phyloP scores from a whole-genome alignment of 2,113 vertebrate genomes.

The Rhea pennata region DNA sequence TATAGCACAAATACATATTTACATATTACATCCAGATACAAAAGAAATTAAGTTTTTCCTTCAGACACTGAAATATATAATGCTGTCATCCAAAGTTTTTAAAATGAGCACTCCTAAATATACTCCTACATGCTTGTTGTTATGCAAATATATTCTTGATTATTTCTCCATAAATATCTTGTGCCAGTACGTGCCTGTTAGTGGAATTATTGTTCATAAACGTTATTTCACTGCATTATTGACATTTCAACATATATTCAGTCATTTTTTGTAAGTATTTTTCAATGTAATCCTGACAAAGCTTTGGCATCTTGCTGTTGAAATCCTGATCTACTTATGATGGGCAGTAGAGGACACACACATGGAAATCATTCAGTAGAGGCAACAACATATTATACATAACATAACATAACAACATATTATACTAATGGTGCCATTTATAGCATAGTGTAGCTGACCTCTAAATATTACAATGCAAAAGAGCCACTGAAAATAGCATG shows the following conservation, averaged over 20 bases:
- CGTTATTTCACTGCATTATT: not conserved
- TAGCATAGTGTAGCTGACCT: not conserved
- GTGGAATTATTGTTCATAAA: constrained; percentile 15
- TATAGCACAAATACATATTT: not conserved
- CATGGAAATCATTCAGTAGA: constrained; percentile 32
- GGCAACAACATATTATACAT: not conserved
- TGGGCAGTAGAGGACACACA: constrained; percentile 18
- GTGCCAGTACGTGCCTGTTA: not conserved
- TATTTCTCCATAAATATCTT: not conserved
- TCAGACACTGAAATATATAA: not conserved
- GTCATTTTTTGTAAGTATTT: constrained; percentile 16
- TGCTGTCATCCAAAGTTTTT: not conserved
- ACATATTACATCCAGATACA: not conserved
- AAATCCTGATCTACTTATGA: constrained; percentile 48
- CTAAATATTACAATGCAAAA: not conserved
- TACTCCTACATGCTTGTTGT: not conserved
- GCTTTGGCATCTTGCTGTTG: constrained; percentile 35
- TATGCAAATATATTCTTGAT: not conserved
- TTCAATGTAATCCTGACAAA: constrained; percentile 46
- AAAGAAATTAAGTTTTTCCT: not conserved
- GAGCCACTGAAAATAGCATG: not conserved
- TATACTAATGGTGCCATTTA: not conserved
- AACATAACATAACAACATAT: too few species aligned
- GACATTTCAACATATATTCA: constrained; percentile 10
- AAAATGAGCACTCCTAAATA: not conserved